Conservation (phyloP, 2,113 vertebrate genomes). For the Sialia sialis region DNA sequence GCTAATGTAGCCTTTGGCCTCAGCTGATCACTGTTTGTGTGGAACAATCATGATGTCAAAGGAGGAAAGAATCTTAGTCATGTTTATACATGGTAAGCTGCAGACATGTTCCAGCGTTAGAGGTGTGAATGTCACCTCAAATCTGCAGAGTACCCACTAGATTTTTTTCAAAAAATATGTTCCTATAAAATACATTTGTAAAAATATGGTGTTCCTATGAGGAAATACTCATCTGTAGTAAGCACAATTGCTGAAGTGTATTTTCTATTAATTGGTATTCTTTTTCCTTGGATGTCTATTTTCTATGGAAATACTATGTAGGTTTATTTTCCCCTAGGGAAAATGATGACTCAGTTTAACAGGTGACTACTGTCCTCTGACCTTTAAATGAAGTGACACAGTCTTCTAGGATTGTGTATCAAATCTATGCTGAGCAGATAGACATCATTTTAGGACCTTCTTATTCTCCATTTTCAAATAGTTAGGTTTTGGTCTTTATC, state of each 20-base stretch:
- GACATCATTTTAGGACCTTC: background rate
- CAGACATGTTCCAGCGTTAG: background rate
- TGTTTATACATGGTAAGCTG: background rate
- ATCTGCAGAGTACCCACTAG: background rate
- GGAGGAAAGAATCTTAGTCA: background rate
- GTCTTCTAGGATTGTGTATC: background rate
- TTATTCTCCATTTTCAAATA: background rate
- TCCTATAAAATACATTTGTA: background rate
- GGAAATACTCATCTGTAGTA: background rate
- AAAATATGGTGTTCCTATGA: background rate
- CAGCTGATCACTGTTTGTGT: background rate
- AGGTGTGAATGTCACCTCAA: background rate
- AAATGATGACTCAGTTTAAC: background rate
- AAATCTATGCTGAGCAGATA: background rate
- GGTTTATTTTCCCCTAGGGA: background rate
- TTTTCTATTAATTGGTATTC: background rate
- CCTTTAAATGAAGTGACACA: background rate
- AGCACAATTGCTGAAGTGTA: background rate
- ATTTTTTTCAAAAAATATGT: background rate
- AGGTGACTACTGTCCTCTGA: background rate
- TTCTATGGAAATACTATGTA: background rate
- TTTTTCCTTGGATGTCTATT: background rate
- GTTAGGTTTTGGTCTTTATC: background rate
- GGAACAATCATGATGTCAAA: background rate
- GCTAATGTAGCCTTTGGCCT: background rate